Percentiles rank a stretch among this genome's conserved stretches.
Conservation (phyloP, 2,888 invertebrate species). For the Tenthredo distinguenda region DNA sequence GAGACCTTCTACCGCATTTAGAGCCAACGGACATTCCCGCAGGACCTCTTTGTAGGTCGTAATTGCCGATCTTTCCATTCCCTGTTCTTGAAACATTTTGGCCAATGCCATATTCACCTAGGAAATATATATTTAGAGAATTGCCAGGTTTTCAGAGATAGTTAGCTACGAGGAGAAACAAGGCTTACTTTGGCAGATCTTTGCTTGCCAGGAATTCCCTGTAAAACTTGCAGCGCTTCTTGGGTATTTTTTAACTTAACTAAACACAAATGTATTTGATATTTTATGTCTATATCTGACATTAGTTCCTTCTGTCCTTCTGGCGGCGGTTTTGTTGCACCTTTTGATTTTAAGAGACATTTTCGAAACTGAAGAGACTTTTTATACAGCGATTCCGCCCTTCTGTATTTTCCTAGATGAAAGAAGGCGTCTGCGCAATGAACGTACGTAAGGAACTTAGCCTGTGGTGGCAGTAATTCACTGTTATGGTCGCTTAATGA, state of each 20-base stretch:
- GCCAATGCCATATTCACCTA: conserved; percentile 86
- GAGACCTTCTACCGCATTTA: conserved; percentile 88
- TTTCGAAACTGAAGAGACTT: conserved; percentile 84
- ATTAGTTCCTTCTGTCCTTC: conserved; percentile 80
- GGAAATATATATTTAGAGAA: conserved; percentile 29
- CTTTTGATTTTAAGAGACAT: conserved; percentile 81
- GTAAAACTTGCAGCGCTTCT: conserved; percentile 82
- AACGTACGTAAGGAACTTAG: conserved; percentile 85
- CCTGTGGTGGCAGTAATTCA: conserved; percentile 81
- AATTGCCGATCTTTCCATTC: conserved; percentile 86
- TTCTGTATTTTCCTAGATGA: conserved; percentile 83
- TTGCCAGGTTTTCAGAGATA: conserved; percentile 9
- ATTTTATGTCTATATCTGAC: conserved; percentile 86
- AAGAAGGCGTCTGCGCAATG: conserved; percentile 87
- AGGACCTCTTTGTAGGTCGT: conserved; percentile 90
- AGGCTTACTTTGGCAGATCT: conserved; percentile 83
- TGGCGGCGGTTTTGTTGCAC: conserved; percentile 76
- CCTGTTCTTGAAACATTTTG: conserved; percentile 85
- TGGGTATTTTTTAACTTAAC: conserved; percentile 83
- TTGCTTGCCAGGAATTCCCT: conserved; percentile 83
- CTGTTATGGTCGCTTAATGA: conserved; percentile 84
- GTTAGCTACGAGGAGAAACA: not conserved
- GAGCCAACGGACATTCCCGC: conserved; percentile 86
- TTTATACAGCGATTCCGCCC: conserved; percentile 85
- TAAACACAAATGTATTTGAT: conserved; percentile 86